Conservation (phyloP, 2,113 vertebrate species). For the Drymodes brunneopygia region DNA sequence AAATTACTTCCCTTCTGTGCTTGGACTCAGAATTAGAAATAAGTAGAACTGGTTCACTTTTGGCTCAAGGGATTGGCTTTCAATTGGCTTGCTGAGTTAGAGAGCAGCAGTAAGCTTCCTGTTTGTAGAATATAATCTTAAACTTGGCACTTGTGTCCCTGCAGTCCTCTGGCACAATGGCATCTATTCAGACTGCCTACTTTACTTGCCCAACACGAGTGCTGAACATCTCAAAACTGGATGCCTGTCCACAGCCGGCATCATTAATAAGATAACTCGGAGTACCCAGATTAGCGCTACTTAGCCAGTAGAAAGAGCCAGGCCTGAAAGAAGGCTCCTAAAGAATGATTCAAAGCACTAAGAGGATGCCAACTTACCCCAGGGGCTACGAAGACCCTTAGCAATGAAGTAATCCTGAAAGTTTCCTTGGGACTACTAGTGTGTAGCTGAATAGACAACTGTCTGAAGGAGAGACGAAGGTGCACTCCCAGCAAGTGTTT, state of each 20-base stretch:
- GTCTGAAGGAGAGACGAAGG: neutral
- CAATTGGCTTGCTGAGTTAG: neutral
- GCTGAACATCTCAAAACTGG: neutral
- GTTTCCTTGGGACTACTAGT: neutral
- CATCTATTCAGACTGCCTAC: neutral
- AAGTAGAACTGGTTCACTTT: neutral
- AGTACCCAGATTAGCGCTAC: neutral
- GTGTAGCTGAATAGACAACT: neutral
- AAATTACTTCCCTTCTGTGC: constrained; percentile 8
- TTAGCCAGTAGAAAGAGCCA: neutral
- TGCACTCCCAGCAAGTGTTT: neutral
- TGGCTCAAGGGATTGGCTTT: constrained; percentile 14
- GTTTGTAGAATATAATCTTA: constrained; percentile 46
- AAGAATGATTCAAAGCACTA: neutral
- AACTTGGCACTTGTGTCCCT: constrained; percentile 36
- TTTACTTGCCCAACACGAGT: neutral
- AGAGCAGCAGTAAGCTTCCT: constrained; percentile 25
- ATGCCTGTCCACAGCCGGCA: neutral
- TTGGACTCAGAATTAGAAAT: constrained; percentile 11
- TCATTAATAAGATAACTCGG: neutral
- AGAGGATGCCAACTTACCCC: neutral
- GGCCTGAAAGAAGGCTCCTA: neutral
- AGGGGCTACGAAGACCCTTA: neutral
- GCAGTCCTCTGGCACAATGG: constrained; percentile 17
- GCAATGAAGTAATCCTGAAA: neutral